A percentile compares a stretch with the other conserved stretches of the same genome.
phyloP scores from a whole-genome alignment of 2,888 invertebrate genomes.

The Byasa hedistus region DNA sequence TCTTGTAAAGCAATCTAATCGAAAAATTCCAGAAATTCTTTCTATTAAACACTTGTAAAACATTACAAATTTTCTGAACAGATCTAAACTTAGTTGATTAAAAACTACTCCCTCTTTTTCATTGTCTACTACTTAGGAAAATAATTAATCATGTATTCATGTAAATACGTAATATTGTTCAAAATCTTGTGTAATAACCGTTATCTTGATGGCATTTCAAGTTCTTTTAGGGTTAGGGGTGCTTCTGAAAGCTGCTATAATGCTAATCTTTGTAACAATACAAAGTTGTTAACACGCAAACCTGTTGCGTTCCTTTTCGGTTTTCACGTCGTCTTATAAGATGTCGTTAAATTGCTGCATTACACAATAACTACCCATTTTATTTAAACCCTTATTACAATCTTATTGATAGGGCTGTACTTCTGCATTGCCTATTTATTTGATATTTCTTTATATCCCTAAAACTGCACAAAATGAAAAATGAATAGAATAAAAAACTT shows the following conservation, averaged over 20 bases:
- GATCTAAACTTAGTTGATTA: too few relatives aligned
- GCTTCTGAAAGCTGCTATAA: slow-evolving; percentile 58
- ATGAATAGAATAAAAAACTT: too few relatives aligned
- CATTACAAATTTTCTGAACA: too few relatives aligned
- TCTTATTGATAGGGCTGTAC: not conserved
- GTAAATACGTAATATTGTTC: slow-evolving; percentile 32
- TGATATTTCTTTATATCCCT: too few relatives aligned
- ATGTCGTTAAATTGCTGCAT: not conserved
- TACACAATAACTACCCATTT: not conserved
- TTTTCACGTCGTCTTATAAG: slow-evolving; percentile 15
- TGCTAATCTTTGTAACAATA: slow-evolving; percentile 55
- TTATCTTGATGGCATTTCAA: slow-evolving; percentile 35
- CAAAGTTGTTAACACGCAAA: slow-evolving; percentile 57
- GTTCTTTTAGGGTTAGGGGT: slow-evolving; percentile 40
- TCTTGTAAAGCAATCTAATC: too few relatives aligned
- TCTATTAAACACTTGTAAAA: too few relatives aligned
- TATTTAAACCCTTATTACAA: not conserved
- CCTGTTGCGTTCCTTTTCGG: slow-evolving; percentile 63
- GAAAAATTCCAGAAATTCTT: too few relatives aligned
- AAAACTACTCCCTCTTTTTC: not conserved
- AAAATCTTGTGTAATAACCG: slow-evolving; percentile 31
- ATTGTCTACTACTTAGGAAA: not conserved
- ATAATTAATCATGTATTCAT: slow-evolving; percentile 9
- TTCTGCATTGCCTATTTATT: not conserved
- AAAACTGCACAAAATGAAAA: too few relatives aligned